Base-by-base conservation (phyloP, 1,140 invertebrate species). In the Eufriesea mexicana region DNA sequence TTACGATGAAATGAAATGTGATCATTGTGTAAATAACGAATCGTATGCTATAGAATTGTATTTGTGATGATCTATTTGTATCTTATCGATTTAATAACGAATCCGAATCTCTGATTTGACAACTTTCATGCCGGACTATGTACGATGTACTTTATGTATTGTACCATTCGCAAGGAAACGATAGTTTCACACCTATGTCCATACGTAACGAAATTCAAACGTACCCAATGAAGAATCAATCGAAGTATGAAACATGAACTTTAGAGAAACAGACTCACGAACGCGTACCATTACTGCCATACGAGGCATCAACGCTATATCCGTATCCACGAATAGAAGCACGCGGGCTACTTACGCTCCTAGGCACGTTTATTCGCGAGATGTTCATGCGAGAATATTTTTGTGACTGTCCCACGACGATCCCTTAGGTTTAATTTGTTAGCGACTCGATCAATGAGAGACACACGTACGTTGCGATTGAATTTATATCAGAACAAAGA, bases 371-470 rank as follows among this genome's bases (percentile, higher is more conserved):
- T 84, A 47, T 88, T 80, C 84, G 84, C 83, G 82, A 86, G 84
- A 90, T 89, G 86, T 89, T 89, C 68, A 67, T n/a, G 86, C 87
- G 84, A 91, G 83, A 64, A 91, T 94, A 94, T 93, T 94, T 94
- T 94, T 94, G 89, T 93, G 92, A 93, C 89, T 91, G 89, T 92
- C 92, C 49, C 90, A 86, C 81, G 86, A 67, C 55, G 73, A 78
- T 59, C 70, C 79, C 14, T 51, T 87, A 86, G 83, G 64, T 83
- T 85, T 85, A 91, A 75, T 86, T 87, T 74, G 16, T 68, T 64
- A 64, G 23, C 57, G 35, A 84, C 59, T n/a, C 57, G 47, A 55
- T 75, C 47, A 57, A 75, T 54, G 66, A 59, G 62, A 55, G 68
- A 74, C 71, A 55, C 71, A n/a, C 12, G 12, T 61, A 35, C 20